Conservation (phyloP, 2,797 vertebrate genomes). For the Ctenopoma multispine region DNA sequence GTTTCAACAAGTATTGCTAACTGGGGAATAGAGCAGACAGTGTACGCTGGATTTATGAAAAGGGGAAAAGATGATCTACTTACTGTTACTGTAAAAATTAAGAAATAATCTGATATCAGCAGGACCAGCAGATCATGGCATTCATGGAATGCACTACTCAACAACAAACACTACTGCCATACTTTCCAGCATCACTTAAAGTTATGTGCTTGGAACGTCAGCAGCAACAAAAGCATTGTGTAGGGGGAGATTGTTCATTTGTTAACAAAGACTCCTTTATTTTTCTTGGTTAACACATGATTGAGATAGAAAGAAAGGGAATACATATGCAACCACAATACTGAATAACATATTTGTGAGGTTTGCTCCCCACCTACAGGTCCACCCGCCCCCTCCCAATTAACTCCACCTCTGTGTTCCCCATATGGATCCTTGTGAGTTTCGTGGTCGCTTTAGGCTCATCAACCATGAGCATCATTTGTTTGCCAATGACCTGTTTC, state of each 20-base stretch:
- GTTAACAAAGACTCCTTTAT: conserved; percentile 54
- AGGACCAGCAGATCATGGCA: conserved; percentile 33
- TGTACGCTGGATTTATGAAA: background rate
- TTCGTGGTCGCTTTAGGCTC: conserved; percentile 60
- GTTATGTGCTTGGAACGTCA: conserved; percentile 15
- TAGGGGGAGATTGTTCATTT: conserved; percentile 9
- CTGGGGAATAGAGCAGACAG: too few relatives aligned
- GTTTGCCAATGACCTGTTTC: conserved; percentile 67
- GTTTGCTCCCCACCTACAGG: conserved; percentile 14
- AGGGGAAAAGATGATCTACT: too few relatives aligned
- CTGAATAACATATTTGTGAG: conserved; percentile 34
- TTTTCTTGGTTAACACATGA: conserved; percentile 13
- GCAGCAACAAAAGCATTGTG: conserved; percentile 37
- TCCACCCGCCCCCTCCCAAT: background rate
- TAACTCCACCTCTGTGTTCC: conserved; percentile 40
- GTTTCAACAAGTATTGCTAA: too few relatives aligned
- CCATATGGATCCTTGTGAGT: conserved; percentile 61
- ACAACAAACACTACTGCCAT: conserved; percentile 23
- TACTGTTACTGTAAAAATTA: background rate
- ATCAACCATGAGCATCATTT: conserved; percentile 69
- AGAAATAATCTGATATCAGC: conserved; percentile 14
- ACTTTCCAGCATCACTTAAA: conserved; percentile 9
- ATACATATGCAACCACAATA: conserved; percentile 50
- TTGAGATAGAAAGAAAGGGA: conserved; percentile 23
- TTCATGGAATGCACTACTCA: conserved; percentile 35